Percentiles rank a stretch among this genome's conserved stretches.
These are phyloP conservation scores for Yponomeuta plumbellus DNA, from an alignment of 2,888 invertebrate genomes.

Conservation along the genomic window DNA sequence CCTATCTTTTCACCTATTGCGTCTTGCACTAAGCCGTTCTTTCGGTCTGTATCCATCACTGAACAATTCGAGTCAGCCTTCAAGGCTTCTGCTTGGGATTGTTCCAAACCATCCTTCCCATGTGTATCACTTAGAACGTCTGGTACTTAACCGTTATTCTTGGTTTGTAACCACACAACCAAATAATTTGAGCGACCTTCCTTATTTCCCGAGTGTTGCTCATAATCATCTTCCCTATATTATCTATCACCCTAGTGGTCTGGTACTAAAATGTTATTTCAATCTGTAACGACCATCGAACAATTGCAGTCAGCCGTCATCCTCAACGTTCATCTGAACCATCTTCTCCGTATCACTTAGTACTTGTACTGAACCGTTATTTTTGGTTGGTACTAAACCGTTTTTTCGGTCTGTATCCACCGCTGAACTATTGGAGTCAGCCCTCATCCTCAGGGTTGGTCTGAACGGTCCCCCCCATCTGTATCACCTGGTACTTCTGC, in stretches of 20 bases:
- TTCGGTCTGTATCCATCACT: no score
- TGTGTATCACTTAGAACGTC: neutral
- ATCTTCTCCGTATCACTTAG: slow-evolving; percentile 77
- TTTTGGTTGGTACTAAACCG: no score
- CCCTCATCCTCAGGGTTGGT: neutral
- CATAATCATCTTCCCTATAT: no score
- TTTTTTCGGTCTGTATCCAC: no score
- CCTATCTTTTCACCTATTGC: slow-evolving; percentile 82
- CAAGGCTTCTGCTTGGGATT: neutral
- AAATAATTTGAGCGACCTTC: no score
- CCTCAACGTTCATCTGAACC: neutral
- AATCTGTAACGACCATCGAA: no score
- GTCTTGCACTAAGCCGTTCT: no score
- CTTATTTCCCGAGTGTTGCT: no score
- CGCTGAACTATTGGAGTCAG: neutral
- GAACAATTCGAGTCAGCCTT: neutral
- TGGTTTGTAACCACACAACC: no score
- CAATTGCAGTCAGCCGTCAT: neutral
- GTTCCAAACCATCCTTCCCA: neutral
- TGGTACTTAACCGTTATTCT: no score
- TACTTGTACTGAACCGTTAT: slow-evolving; percentile 76
- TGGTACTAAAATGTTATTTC: no score
- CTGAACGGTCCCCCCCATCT: neutral
- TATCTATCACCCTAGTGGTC: no score
- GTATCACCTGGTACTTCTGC: slow-evolving; percentile 89